A percentile compares a stretch with the other conserved stretches of the same genome.
Conservation (phyloP, 30 jellyfish, hydroid and myxozoan species). For the Sanderia malayensis region DNA sequence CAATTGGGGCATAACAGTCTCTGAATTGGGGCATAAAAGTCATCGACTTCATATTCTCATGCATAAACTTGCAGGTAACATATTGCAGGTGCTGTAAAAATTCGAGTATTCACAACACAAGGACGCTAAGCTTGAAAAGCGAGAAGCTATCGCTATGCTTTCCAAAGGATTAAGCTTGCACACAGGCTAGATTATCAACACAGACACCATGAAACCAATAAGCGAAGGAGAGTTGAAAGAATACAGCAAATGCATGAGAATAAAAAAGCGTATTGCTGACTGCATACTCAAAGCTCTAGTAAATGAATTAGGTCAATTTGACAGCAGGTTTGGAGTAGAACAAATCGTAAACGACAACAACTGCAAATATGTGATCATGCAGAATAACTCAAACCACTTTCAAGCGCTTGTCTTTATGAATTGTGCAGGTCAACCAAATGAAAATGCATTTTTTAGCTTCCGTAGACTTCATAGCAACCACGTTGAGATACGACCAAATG, state of each 20-base stretch:
- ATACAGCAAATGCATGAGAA: background rate
- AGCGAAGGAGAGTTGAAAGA: background rate
- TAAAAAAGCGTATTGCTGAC: background rate
- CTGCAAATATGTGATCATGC: background rate
- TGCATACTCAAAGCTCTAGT: background rate
- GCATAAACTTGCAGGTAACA: too few relatives aligned
- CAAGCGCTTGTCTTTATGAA: background rate
- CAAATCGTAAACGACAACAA: background rate
- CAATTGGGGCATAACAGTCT: too few relatives aligned
- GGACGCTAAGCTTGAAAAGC: too few relatives aligned
- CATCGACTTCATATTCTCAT: too few relatives aligned
- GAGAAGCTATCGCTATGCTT: too few relatives aligned
- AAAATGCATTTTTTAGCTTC: background rate
- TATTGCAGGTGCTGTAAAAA: too few relatives aligned
- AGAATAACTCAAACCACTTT: background rate
- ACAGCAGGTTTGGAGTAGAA: background rate
- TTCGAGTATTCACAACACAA: too few relatives aligned
- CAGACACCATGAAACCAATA: background rate
- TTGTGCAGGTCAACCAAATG: background rate
- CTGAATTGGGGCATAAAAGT: too few relatives aligned
- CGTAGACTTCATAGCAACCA: background rate
- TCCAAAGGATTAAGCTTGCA: too few relatives aligned
- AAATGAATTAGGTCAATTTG: background rate
- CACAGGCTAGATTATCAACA: too few relatives aligned
- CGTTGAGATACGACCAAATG: background rate